Base-by-base conservation (phyloP, 1,140 invertebrate species). In the Atta cephalotes region DNA sequence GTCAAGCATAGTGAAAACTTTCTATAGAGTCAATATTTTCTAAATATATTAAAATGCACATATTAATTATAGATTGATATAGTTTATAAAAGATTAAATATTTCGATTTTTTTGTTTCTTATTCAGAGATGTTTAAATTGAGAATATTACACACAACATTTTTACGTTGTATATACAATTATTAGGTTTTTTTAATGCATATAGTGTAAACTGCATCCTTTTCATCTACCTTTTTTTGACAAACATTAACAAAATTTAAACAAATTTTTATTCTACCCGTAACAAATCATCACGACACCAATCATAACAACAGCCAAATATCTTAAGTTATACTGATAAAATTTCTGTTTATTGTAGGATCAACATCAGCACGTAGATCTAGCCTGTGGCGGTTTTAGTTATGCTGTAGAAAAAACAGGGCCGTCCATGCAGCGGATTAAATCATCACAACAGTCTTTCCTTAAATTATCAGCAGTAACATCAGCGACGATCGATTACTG, bases 311-410 rank as follows among this genome's bases (percentile, higher is more conserved):
- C 51, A 60, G 16, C 63, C 86, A 21, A 70, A 87, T 65, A 53
- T 86, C 49, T 28, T 82, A 58, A 65, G 66, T 60, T 53, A 65
- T 86, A 58, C 78, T 89, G 82, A 92, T 28, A 35, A 86, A 60
- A 87, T 84, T 76, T 84, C n/a, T 87, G 51, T 92, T 77, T 85
- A 77, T 28, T 81, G 49, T 86, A 92, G 92, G 91, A 89, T 90
- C 91, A 70, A 88, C 88, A 85, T 79, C 90, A 14, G 88, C 79
- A 45, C 88, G 91, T 87, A 92, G 86, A 88, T 93, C 92, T 25
- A 93, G 92, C 71, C 82, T 93, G 18, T 92, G 92, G 92, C 92
- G 92, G 49, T 89, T 93, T 88, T 93, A 93, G 89, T 88, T 88
- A 78, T 49, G 70, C 70, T 77, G 28, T 84, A 76, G 86, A 92